Base-by-base conservation (phyloP, 2,888 invertebrate species). In the Linnaemya tessellans region DNA sequence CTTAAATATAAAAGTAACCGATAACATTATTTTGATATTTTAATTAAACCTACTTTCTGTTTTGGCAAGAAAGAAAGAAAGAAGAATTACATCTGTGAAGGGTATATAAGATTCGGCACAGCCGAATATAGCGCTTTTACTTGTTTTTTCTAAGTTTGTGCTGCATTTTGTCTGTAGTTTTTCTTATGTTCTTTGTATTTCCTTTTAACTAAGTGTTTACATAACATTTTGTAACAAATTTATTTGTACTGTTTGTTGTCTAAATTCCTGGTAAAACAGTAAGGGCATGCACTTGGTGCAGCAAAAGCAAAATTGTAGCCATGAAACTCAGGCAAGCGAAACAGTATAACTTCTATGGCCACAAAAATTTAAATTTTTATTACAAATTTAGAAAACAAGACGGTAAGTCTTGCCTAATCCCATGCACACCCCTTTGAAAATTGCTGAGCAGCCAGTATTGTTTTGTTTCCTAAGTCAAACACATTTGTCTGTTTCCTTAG, bases 191-290 rank as follows among this genome's bases (percentile, higher is more conserved):
- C 18, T 30, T 65, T 80, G 41, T 41, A 20, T 79, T 74, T 71
- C 51, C 58, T 67, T 43, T 30, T 51, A 73, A 73, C 54, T 80
- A 49, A 73, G 25, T 73, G 65, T 80, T 74, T 80, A 74, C 60
- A 74, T 67, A 74, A 73, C 65, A 67, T 80, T 80, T 73, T 51
- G 51, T 58, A 58, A 74, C 80, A 80, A 80, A 80, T 74, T 74
- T 51, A 80, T 74, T 74, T 80, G 49, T 74, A 67, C 30, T 80
- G 43, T 67, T 74, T 74, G 71, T 58, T 65, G 49, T 74, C 30
- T 60, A 74, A 74, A 74, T 74, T 80, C 30, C 56, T 67, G 51
- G 35, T 15, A 9, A 8, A 58, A 18, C 18, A 74, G 0, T 51
- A 74, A 11, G 80, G 80, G 9, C 54, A 43, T 80, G 67, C 74